Evolutionary conservation across 92 coral and sea anemone genomes (phyloP).

Genomic region (Siderastrea radians): DNA sequence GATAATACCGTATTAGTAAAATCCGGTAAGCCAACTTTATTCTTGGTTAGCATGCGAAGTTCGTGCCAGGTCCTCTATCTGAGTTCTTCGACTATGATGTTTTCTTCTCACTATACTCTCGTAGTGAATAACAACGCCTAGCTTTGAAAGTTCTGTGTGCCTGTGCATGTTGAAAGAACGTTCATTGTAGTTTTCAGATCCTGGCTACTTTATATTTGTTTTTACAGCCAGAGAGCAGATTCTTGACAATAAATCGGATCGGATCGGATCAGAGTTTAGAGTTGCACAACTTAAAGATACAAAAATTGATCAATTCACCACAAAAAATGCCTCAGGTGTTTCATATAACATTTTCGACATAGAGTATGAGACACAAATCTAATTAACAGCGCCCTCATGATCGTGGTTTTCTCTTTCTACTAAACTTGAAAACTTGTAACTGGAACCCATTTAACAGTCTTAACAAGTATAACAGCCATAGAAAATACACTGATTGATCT

Average conservation of each 20-base stretch:
- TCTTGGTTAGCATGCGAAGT: slow-evolving; percentile 6
- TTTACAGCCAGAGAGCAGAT: background rate
- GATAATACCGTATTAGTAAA: slow-evolving; percentile 11
- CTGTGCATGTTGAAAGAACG: no score
- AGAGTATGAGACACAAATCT: background rate
- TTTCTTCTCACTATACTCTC: background rate
- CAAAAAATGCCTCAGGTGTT: background rate
- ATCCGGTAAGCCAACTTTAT: slow-evolving; percentile 3
- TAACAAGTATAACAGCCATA: no score
- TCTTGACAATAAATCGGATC: slow-evolving; percentile 30
- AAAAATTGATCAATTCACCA: slow-evolving; percentile 10
- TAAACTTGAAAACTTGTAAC: no score
- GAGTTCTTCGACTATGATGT: no score
- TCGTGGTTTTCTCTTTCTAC: no score
- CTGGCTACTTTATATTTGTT: background rate
- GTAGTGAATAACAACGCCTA: background rate
- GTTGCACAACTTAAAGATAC: background rate
- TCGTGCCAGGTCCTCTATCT: background rate
- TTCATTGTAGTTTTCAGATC: background rate
- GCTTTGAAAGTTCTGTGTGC: no score
- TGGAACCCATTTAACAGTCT: no score
- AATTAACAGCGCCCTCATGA: no score
- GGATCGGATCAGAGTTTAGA: slow-evolving; percentile 33
- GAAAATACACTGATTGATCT: no score
- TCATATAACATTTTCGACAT: background rate